Percentiles rank a stretch among this genome's conserved stretches.
phyloP scores from a whole-genome alignment of 2,888 invertebrate genomes.

The Papilio elwesi region DNA sequence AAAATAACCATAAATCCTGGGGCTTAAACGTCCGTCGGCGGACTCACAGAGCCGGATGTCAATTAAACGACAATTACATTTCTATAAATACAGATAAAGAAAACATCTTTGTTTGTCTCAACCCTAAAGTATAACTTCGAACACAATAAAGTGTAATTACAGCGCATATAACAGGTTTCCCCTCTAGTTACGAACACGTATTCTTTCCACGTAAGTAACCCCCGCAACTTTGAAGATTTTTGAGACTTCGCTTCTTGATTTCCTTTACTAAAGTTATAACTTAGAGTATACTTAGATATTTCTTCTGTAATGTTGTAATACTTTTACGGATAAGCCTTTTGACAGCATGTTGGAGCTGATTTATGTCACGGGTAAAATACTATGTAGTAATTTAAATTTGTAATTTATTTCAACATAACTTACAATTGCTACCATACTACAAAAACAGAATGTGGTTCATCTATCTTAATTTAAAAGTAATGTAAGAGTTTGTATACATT shows the following conservation, averaged over 20 bases:
- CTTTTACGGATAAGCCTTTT: conserved; percentile 23
- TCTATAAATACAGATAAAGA: conserved; percentile 21
- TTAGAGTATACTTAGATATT: conserved; percentile 13
- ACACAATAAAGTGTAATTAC: conserved; percentile 30
- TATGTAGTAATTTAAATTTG: neutral
- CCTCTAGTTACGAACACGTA: conserved; percentile 6
- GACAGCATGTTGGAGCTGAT: conserved; percentile 9
- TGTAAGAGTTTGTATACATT: too few relatives aligned
- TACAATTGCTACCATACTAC: too few relatives aligned
- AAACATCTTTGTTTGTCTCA: conserved; percentile 20
- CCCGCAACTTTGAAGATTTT: conserved; percentile 19
- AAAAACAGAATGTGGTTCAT: too few relatives aligned
- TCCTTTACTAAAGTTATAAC: conserved; percentile 12
- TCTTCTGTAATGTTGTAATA: conserved; percentile 5
- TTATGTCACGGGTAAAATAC: neutral
- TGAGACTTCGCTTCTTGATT: conserved; percentile 21
- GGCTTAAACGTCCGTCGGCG: neutral
- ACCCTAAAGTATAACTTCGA: conserved; percentile 3
- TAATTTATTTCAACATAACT: too few relatives aligned
- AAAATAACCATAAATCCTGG: conserved; percentile 13
- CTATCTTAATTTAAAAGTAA: too few relatives aligned
- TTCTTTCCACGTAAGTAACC: conserved; percentile 6
- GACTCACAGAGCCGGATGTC: neutral
- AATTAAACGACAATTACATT: conserved; percentile 8
- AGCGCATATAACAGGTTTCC: conserved; percentile 17